These are phyloP conservation scores for Anguilla japonica DNA, from an alignment of 2,113 vertebrate genomes.

Conservation along the genomic window DNA sequence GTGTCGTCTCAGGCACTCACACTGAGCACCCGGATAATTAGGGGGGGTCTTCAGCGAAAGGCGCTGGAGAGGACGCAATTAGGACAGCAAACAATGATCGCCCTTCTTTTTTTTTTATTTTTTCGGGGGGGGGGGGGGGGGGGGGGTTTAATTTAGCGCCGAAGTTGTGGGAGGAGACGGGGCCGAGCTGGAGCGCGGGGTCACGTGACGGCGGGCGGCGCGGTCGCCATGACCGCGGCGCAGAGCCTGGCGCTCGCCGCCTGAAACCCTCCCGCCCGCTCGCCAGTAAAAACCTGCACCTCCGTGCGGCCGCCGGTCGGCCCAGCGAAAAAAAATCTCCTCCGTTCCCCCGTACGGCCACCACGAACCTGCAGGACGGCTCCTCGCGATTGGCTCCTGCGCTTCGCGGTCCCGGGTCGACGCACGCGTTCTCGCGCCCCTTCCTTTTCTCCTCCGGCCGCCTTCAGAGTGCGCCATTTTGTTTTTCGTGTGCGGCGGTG, in stretches of 20 bases:
- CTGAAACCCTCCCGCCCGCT: background rate
- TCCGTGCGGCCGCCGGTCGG: no score
- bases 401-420: no score
- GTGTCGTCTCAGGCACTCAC: conserved; percentile 27
- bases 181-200: background rate
- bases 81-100: conserved; percentile 20
- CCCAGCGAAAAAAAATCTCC: background rate
- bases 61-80: conserved; percentile 28
- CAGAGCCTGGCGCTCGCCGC: background rate
- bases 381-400: no score
- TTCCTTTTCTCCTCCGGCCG: background rate
- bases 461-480: background rate
- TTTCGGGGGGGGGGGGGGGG: no score
- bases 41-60: conserved; percentile 29
- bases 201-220: background rate
- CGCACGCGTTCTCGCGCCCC: background rate
- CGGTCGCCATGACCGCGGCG: background rate
- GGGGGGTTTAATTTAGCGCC: conserved; percentile 8
- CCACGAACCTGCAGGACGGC: no score
- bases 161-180: background rate
- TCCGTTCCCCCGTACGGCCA: no score
- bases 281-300: background rate
- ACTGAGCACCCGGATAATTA: conserved; percentile 38
- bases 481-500: background rate
- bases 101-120: no score